Base-by-base conservation (phyloP, 2,113 vertebrate species). In the Perognathus longimembris region DNA sequence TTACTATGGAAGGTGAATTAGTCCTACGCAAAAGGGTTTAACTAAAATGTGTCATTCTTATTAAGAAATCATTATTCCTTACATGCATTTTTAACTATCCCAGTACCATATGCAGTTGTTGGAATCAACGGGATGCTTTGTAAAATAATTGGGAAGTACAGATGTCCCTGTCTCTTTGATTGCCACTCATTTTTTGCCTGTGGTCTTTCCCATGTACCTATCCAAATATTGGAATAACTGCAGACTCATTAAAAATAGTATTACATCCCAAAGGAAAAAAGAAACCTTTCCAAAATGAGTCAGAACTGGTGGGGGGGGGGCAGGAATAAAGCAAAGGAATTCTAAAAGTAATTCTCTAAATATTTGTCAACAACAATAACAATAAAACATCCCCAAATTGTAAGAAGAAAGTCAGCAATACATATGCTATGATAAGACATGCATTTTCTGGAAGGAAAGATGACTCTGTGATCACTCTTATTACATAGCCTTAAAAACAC, bases 291-390 rank as follows among this genome's bases (percentile, higher is more conserved):
- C 79, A 84, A 85, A 96, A 76, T 92, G 76, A 90, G 20, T 67
- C 11, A 57, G 36, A 80, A 82, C 7, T 9, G 28, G 88, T 67
- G 18, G 28, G 18, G n/a, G n/a, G n/a, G n/a, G n/a, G n/a, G n/a
- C n/a, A 38, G 76, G 79, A 85, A 32, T 38, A 50, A 77, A 32
- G 4, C 30, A 92, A 86, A 21, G 5, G 34, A 76, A 88, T 95
- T 78, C 18, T 95, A n/a, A 93, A 94, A 95, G 40, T 61, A 95
- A 71, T 42, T 78, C 8, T 93, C 57, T 81, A 91, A 67, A 85
- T 75, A 73, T 81, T 87, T 95, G 50, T 89, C 36, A 92, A 69
- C 17, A 88, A 28, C 61, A 70, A 71, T 38, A 86, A 59, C 30
- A 88, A 87, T 10, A 89, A 85, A 78, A 45, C 32, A 42, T 42